Conservation (phyloP, 1,140 invertebrate genomes). For the Atta colombica region DNA sequence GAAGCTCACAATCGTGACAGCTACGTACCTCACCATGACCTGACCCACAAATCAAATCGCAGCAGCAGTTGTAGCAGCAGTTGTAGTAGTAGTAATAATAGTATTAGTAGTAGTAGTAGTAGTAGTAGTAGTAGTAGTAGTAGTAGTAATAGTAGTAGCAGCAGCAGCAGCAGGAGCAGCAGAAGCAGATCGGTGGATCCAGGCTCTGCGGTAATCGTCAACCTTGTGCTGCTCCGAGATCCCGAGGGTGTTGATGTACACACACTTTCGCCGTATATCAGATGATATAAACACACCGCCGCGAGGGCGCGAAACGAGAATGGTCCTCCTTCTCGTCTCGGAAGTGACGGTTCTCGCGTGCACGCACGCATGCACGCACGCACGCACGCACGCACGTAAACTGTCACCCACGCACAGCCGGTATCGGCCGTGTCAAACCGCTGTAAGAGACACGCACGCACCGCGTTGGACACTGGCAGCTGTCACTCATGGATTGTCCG, state of each 20-base stretch:
- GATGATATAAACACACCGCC: constrained; percentile 51
- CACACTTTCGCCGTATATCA: constrained; percentile 69
- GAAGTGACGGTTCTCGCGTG: constrained; percentile 9
- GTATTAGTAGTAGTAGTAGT: background rate
- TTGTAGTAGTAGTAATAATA: background rate
- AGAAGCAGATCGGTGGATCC: background rate
- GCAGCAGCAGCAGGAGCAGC: background rate
- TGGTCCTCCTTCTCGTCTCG: background rate
- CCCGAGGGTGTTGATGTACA: constrained; percentile 22
- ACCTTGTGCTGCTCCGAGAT: constrained; percentile 65
- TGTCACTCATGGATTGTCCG: constrained; percentile 80
- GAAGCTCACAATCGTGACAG: constrained; percentile 21
- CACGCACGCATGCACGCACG: constrained; percentile 32
- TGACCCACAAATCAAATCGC: constrained; percentile 73
- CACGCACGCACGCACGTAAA: constrained; percentile 27
- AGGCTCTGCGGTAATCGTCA: constrained; percentile 51
- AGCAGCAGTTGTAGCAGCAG: background rate
- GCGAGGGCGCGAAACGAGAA: constrained; percentile 38
- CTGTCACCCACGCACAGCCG: constrained; percentile 68
- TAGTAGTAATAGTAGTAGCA: no score
- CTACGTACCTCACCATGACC: constrained; percentile 84
- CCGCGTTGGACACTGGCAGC: constrained; percentile 76
- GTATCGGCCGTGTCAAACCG: constrained; percentile 52
- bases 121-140: no score
- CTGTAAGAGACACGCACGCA: constrained; percentile 64